Conservation (phyloP, 1,140 invertebrate genomes). For the Plectrocnemia conspersa region DNA sequence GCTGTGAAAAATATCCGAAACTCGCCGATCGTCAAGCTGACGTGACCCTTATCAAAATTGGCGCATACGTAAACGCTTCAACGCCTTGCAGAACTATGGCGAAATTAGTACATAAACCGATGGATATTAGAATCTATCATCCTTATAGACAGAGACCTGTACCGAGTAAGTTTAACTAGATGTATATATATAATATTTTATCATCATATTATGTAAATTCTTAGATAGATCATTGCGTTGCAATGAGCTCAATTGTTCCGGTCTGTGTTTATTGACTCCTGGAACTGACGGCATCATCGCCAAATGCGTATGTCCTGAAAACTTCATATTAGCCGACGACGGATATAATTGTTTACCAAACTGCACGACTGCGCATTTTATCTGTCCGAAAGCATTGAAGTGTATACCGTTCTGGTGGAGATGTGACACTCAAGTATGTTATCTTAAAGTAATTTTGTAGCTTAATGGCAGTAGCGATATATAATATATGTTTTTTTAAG, state of each 20-base stretch:
- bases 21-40: conserved; percentile 33
- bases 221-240: conserved; percentile 46
- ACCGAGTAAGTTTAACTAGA: conserved; percentile 7
- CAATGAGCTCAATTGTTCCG: conserved; percentile 59
- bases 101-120: conserved; percentile 75
- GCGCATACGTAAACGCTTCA: neutral
- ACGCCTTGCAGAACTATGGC: conserved; percentile 60
- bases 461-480: too few species aligned
- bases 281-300: conserved; percentile 45
- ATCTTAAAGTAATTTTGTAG: too few species aligned
- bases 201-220: neutral
- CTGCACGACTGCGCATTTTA: conserved; percentile 76
- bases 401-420: conserved; percentile 78
- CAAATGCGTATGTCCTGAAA: conserved; percentile 76
- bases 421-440: conserved; percentile 65
- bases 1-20: conserved; percentile 66
- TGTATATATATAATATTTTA: neutral
- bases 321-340: conserved; percentile 65
- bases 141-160: conserved; percentile 60
- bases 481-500: conserved; percentile 38
- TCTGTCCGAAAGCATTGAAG: conserved; percentile 68
- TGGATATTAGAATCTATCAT: conserved; percentile 82
- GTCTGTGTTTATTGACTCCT: conserved; percentile 73
- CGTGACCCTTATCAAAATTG: neutral
- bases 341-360: conserved; percentile 66